phyloP scores from a whole-genome alignment of 2,113 vertebrate species.

The Uropsilus gracilis region DNA sequence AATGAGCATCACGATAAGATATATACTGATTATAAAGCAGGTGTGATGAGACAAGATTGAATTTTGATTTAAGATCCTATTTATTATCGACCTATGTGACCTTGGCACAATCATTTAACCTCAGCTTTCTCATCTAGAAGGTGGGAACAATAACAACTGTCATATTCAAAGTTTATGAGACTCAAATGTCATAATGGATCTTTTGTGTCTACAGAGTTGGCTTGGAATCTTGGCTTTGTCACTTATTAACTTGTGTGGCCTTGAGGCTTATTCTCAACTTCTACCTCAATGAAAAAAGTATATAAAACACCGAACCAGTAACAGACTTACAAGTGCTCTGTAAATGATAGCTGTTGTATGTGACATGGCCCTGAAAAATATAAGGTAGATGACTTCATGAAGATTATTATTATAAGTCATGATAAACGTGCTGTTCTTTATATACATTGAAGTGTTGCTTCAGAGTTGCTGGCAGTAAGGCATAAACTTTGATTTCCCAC shows the following conservation, averaged over 20 bases:
- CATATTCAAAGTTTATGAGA: background rate
- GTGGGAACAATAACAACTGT: background rate
- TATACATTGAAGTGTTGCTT: background rate
- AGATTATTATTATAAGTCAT: background rate
- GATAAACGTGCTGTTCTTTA: constrained; percentile 23
- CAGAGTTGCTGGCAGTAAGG: background rate
- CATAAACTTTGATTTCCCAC: background rate
- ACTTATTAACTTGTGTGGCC: constrained; percentile 15
- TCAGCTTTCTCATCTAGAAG: constrained; percentile 30
- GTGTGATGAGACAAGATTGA: background rate
- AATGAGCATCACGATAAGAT: background rate
- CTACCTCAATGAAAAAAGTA: background rate
- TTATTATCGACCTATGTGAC: background rate
- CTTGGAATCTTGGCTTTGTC: background rate
- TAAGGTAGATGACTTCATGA: constrained; percentile 1
- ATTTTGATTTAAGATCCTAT: constrained; percentile 39
- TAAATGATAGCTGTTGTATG: constrained; percentile 11
- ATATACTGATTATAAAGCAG: background rate
- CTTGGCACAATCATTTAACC: background rate
- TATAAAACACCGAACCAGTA: background rate
- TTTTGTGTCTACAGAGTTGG: background rate
- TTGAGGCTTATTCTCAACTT: constrained; percentile 16
- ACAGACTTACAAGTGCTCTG: background rate
- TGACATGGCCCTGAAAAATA: constrained; percentile 34
- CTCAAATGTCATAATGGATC: background rate